These are phyloP conservation scores for Takifugu ocellatus DNA, from an alignment of 2,797 vertebrate species.

Conservation along the genomic window DNA sequence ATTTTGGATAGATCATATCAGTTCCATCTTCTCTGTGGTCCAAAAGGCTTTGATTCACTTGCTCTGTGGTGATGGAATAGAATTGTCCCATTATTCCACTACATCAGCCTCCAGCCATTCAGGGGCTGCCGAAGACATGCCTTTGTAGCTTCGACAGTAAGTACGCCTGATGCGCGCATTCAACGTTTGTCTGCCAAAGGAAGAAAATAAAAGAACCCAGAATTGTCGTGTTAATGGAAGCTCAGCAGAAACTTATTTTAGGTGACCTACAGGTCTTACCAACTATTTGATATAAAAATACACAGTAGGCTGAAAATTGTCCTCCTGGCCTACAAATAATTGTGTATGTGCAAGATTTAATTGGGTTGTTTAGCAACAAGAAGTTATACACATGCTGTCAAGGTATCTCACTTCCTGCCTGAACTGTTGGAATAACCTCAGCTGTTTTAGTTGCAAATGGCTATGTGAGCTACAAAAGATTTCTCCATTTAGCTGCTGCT, in stretches of 20 bases:
- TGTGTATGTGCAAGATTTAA: constrained; percentile 31
- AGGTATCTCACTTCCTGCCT: constrained; percentile 45
- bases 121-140: not conserved
- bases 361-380: constrained; percentile 43
- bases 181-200: too few relatives aligned
- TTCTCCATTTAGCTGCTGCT: constrained; percentile 20
- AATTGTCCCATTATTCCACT: not conserved
- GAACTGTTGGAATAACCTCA: constrained; percentile 20
- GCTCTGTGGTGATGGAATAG: not conserved
- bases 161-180: too few relatives aligned
- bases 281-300: not conserved
- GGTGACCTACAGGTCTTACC: too few relatives aligned
- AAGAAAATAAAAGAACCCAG: too few relatives aligned
- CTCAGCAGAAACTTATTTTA: too few relatives aligned
- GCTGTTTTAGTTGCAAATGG: constrained; percentile 43
- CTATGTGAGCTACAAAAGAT: constrained; percentile 24
- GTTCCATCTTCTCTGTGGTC: not conserved
- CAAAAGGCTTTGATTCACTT: not conserved
- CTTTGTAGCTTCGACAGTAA: not conserved
- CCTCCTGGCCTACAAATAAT: constrained; percentile 9
- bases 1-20: too few relatives aligned
- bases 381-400: constrained; percentile 25
- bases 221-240: too few relatives aligned
- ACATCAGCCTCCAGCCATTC: not conserved
- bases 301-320: constrained; percentile 26